These are phyloP conservation scores for Philantomba maxwellii DNA, from an alignment of 2,113 vertebrate genomes.

Conservation along the genomic window DNA sequence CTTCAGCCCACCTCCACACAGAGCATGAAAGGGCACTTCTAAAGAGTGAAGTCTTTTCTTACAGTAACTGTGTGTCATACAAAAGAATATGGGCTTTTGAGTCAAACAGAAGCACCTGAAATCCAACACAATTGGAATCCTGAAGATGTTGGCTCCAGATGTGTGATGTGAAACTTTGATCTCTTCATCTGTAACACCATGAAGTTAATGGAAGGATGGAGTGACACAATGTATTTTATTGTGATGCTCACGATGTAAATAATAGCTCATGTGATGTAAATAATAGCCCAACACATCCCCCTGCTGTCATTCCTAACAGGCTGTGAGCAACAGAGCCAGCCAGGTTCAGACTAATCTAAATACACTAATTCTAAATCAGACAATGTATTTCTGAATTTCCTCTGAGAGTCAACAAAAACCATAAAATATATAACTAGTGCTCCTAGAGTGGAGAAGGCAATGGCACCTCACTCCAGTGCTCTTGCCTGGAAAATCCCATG, in stretches of 20 bases:
- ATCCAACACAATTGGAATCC: neutral
- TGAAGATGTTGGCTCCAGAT: neutral
- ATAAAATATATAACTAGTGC: neutral
- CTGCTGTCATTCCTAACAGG: neutral
- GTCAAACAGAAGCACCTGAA: neutral
- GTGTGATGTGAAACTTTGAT: neutral
- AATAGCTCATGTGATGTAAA: neutral
- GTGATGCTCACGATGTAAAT: neutral
- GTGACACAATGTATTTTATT: no score
- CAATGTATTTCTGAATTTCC: neutral
- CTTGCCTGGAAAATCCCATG: no score
- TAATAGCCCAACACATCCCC: accelerated
- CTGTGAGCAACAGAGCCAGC: neutral
- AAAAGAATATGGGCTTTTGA: neutral
- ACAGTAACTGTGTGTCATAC: neutral
- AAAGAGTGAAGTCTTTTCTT: neutral
- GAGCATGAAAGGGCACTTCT: neutral
- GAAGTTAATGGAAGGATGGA: neutral
- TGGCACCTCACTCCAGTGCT: no score
- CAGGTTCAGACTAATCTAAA: neutral
- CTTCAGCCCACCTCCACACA: neutral
- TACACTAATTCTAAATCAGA: neutral
- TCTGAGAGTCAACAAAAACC: neutral
- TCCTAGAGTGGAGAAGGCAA: neutral
- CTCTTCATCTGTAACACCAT: neutral